Conservation (phyloP, 2,113 vertebrate species). For the Channa maculata region DNA sequence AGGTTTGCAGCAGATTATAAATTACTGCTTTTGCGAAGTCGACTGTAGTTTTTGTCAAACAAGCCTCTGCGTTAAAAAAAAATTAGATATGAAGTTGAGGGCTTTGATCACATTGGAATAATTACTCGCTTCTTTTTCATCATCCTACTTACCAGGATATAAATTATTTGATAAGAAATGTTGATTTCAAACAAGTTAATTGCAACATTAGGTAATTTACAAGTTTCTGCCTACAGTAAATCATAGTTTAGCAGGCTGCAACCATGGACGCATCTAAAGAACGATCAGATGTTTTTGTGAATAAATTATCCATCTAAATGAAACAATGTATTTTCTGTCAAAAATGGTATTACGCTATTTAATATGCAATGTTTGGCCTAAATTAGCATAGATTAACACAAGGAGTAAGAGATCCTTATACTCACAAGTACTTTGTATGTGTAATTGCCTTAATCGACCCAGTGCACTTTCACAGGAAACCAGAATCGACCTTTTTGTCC, state of each 20-base stretch:
- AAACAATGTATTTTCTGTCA: no score
- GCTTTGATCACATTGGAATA: slow-evolving; percentile 12
- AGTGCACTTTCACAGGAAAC: neutral
- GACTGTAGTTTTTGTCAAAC: slow-evolving; percentile 7
- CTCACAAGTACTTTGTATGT: neutral
- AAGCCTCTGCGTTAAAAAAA: neutral
- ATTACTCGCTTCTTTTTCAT: neutral
- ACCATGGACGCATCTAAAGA: neutral
- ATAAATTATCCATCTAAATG: neutral
- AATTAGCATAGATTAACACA: neutral
- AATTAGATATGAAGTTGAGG: neutral
- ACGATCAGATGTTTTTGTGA: neutral
- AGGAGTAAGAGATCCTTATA: neutral
- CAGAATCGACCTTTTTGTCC: neutral
- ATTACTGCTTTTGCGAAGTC: slow-evolving; percentile 20
- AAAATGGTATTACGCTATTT: no score
- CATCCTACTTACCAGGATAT: neutral
- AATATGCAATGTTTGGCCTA: neutral
- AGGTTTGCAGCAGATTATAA: slow-evolving; percentile 17
- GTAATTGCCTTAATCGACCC: neutral
- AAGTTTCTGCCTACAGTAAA: neutral
- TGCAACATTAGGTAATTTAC: neutral
- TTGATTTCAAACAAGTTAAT: neutral
- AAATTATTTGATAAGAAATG: neutral
- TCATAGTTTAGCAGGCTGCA: neutral